phyloP scores from a whole-genome alignment of 1,140 invertebrate genomes.

The Nilaparvata lugens region DNA sequence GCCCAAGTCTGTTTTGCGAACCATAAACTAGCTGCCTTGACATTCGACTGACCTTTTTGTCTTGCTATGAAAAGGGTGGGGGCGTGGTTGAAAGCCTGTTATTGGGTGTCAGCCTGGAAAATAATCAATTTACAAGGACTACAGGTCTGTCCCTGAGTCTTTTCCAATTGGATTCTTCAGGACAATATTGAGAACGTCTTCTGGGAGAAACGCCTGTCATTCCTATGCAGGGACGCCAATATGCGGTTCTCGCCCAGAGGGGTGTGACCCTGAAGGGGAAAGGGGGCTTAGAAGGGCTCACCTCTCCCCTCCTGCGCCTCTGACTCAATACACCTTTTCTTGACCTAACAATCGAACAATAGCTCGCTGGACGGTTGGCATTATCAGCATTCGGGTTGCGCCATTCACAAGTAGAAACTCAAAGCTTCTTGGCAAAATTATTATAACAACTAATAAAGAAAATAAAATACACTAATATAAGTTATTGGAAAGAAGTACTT shows the following conservation, averaged over 20 bases:
- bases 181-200: not conserved
- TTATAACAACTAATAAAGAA: too few relatives aligned
- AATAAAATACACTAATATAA: too few relatives aligned
- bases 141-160: not conserved
- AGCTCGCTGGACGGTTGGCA: too few relatives aligned
- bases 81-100: not conserved
- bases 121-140: slow-evolving; percentile 3
- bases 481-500: too few relatives aligned
- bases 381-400: too few relatives aligned
- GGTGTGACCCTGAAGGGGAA: too few relatives aligned
- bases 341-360: too few relatives aligned
- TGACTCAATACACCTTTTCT: too few relatives aligned
- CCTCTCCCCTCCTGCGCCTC: too few relatives aligned
- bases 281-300: too few relatives aligned
- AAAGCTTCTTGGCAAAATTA: too few relatives aligned
- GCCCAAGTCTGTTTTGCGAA: not conserved
- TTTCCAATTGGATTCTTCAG: not conserved
- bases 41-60: not conserved
- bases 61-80: not conserved
- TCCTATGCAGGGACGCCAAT: not conserved
- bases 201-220: not conserved
- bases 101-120: not conserved
- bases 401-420: too few relatives aligned
- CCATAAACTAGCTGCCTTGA: not conserved
- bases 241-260: not conserved